Percentiles rank a stretch among this genome's conserved stretches.
Conservation (phyloP, 2,888 invertebrate species). For the Congeria kusceri region DNA sequence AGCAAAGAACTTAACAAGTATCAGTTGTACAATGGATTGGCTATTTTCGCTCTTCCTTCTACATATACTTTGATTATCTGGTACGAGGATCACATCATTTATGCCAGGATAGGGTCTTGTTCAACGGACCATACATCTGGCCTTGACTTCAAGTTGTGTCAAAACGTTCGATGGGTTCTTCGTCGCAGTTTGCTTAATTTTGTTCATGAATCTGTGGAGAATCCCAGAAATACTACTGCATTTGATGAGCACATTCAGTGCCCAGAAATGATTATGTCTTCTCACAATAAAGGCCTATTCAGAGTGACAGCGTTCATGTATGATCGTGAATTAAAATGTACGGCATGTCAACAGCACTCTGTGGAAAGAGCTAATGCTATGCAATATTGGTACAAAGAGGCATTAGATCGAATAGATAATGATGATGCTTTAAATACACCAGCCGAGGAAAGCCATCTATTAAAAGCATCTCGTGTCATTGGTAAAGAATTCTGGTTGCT, state of each 20-base stretch:
- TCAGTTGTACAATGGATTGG: slow-evolving; percentile 46
- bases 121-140: background rate
- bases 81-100: slow-evolving; percentile 52
- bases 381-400: too few relatives aligned
- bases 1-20: background rate
- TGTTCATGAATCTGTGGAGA: background rate
- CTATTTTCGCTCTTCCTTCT: slow-evolving; percentile 32
- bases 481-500: too few relatives aligned
- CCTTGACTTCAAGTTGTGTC: background rate
- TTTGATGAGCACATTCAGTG: background rate
- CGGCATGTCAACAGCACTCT: too few relatives aligned
- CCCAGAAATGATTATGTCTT: background rate
- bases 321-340: too few relatives aligned
- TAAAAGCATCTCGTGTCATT: too few relatives aligned
- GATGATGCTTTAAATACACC: too few relatives aligned
- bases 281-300: background rate
- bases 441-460: too few relatives aligned
- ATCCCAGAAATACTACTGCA: background rate
- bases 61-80: slow-evolving; percentile 37
- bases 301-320: too few relatives aligned
- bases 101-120: slow-evolving; percentile 29
- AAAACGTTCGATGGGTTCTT: background rate
- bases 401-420: too few relatives aligned
- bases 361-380: too few relatives aligned
- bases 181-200: too few relatives aligned